A percentile compares a stretch with the other conserved stretches of the same genome.
Evolutionary conservation across 2,888 invertebrate species (phyloP).

Genomic region (Sinohyriopsis cumingii): DNA sequence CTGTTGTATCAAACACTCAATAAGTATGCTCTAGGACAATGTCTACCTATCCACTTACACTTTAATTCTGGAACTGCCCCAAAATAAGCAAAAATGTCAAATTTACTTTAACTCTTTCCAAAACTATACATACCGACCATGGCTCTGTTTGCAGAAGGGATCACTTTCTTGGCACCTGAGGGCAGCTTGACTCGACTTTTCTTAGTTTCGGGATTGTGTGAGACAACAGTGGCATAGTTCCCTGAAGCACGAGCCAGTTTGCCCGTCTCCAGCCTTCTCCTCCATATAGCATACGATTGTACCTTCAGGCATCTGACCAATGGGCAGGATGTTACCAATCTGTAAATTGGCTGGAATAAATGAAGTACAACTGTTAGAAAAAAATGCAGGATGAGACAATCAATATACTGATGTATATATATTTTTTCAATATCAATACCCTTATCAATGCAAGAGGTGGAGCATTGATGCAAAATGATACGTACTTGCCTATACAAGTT

Average conservation of each 20-base stretch:
- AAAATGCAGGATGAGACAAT: no score
- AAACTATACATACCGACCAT: constrained; percentile 91
- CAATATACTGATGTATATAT: no score
- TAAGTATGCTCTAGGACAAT: no score
- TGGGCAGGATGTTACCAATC: constrained; percentile 97
- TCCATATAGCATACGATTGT: constrained; percentile 99
- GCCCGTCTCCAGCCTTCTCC: constrained; percentile 98
- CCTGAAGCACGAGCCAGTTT: constrained; percentile 96
- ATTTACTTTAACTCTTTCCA: no score
- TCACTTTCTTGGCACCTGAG: constrained; percentile 98
- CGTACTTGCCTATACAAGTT: no score
- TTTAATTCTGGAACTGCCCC: no score
- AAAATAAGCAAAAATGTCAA: no score
- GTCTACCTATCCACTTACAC: no score
- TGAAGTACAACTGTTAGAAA: background rate
- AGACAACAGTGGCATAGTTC: constrained; percentile 99
- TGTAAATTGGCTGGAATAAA: constrained; percentile 78
- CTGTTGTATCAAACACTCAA: no score
- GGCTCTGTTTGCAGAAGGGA: constrained; percentile 98
- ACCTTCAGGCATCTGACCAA: constrained; percentile 99
- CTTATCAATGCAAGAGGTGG: no score
- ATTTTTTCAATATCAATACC: no score
- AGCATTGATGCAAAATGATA: no score
- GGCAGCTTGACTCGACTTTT: constrained; percentile 97
- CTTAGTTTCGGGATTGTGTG: constrained; percentile 98